A percentile compares a stretch with the other conserved stretches of the same genome.
These are phyloP conservation scores for Gobionotothen gibberifrons DNA, from an alignment of 2,797 vertebrate genomes.

Conservation along the genomic window DNA sequence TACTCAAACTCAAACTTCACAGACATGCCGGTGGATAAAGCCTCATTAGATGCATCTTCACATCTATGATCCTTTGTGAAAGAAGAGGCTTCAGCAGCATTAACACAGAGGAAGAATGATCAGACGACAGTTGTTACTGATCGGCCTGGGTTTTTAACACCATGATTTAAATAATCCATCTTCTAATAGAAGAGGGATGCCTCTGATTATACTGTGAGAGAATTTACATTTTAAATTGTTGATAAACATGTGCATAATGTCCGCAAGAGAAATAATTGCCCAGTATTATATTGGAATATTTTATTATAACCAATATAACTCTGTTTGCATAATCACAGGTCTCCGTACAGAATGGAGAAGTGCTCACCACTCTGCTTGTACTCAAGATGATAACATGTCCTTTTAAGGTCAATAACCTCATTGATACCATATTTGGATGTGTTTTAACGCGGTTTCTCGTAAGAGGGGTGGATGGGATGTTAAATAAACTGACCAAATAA, in stretches of 20 bases:
- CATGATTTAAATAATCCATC: constrained; percentile 35
- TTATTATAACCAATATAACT: too few relatives aligned
- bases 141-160: constrained; percentile 20
- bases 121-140: constrained; percentile 24
- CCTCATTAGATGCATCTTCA: constrained; percentile 25
- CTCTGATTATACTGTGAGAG: constrained; percentile 29
- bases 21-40: constrained; percentile 16
- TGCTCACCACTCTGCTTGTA: too few relatives aligned
- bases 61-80: constrained; percentile 15
- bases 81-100: constrained; percentile 31
- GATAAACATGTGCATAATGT: neutral
- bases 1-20: neutral
- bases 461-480: too few relatives aligned
- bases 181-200: constrained; percentile 22
- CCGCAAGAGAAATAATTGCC: too few relatives aligned
- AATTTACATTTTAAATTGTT: constrained; percentile 22
- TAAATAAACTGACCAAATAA: too few relatives aligned
- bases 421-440: too few relatives aligned
- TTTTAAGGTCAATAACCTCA: too few relatives aligned
- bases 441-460: too few relatives aligned
- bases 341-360: too few relatives aligned
- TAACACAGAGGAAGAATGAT: constrained; percentile 29
- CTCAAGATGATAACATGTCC: too few relatives aligned
- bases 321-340: too few relatives aligned
- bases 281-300: too few relatives aligned